Conservation (phyloP, 2,888 invertebrate species). For the Hermodice carunculata region DNA sequence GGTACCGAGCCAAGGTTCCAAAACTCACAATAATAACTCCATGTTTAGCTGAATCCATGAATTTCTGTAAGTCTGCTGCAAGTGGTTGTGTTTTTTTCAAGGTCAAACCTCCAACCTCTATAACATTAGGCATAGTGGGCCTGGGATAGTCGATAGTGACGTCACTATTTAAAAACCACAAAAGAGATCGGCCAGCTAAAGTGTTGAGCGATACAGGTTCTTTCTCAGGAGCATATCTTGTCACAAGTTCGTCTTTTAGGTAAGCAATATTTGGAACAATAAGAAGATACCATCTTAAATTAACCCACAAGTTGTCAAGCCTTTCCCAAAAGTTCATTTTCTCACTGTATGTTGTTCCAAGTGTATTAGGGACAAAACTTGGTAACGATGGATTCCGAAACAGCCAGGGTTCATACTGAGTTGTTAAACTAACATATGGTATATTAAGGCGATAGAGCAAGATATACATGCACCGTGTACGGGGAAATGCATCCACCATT, state of each 20-base stretch:
- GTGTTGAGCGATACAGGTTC: not conserved
- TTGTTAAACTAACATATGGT: constrained; percentile 23
- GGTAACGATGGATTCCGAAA: constrained; percentile 24
- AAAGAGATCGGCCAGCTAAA: constrained; percentile 1
- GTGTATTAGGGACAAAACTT: constrained; percentile 22
- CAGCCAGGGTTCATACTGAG: constrained; percentile 26
- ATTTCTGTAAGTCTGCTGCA: constrained; percentile 13
- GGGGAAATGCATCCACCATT: constrained; percentile 22
- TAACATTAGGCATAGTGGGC: constrained; percentile 26
- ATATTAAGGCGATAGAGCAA: constrained; percentile 23
- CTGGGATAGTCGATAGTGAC: constrained; percentile 25
- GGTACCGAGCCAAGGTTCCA: not conserved
- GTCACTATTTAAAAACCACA: constrained; percentile 31
- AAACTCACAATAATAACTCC: constrained; percentile 23
- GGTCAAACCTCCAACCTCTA: constrained; percentile 27
- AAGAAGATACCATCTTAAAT: constrained; percentile 17
- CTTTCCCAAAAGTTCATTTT: constrained; percentile 24
- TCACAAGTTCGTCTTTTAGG: constrained; percentile 3
- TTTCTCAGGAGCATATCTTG: constrained; percentile 19
- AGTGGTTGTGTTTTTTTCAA: constrained; percentile 16
- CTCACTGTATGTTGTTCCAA: constrained; percentile 9
- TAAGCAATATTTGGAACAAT: not conserved
- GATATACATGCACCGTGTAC: constrained; percentile 13
- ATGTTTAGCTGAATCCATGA: not conserved
- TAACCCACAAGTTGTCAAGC: not conserved